Conservation (phyloP, 2,113 vertebrate genomes). For the Patagioenas fasciata region DNA sequence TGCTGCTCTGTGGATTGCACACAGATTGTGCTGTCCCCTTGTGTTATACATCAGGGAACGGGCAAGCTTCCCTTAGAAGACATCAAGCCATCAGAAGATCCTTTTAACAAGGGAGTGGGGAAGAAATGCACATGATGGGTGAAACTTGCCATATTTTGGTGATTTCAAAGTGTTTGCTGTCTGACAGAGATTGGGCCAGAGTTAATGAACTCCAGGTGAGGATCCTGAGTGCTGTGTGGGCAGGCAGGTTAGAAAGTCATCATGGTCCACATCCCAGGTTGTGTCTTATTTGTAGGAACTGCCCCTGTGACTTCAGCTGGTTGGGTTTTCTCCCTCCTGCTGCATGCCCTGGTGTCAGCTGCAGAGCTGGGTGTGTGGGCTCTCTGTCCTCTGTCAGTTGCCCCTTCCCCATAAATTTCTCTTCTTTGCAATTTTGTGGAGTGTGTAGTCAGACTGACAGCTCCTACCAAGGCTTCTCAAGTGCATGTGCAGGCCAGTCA, state of each 20-base stretch:
- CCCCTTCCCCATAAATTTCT: neutral
- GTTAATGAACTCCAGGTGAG: neutral
- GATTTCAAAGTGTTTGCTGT: neutral
- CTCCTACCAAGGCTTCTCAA: neutral
- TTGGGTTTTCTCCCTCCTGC: neutral
- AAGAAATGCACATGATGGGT: neutral
- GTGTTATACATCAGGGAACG: neutral
- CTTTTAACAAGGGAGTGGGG: neutral
- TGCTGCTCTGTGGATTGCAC: neutral
- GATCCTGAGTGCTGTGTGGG: neutral
- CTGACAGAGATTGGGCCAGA: neutral
- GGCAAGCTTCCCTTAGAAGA: neutral
- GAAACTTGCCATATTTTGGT: neutral
- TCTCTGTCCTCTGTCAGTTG: neutral
- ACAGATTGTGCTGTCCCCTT: neutral
- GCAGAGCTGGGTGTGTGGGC: accelerated
- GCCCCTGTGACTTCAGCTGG: too few relatives aligned
- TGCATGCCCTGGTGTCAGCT: neutral
- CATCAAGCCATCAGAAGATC: neutral
- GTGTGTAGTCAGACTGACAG: neutral
- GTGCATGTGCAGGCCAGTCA: accelerated
- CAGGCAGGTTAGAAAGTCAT: neutral
- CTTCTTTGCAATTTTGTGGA: neutral
- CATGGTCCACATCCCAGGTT: neutral
- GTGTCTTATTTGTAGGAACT: too few relatives aligned